Conservation (phyloP, 2,113 vertebrate species). For the Scomber colias region DNA sequence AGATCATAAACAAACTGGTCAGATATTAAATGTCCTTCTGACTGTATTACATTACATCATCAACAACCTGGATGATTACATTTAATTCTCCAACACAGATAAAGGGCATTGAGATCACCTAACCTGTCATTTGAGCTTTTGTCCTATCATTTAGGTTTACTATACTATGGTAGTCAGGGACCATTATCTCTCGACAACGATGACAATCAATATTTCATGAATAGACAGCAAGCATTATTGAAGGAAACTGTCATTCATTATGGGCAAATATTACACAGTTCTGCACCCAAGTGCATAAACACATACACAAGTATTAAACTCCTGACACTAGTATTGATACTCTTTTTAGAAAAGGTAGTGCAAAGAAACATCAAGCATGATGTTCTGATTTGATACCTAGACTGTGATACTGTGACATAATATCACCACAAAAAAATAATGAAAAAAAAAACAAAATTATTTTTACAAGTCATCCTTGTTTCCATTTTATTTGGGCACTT, state of each 20-base stretch:
- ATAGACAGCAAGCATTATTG: conserved; percentile 56
- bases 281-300: not conserved
- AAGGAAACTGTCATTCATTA: conserved; percentile 29
- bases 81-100: not conserved
- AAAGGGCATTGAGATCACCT: conserved; percentile 34
- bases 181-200: conserved; percentile 64
- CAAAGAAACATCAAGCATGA: conserved; percentile 44
- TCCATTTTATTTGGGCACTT: conserved; percentile 44
- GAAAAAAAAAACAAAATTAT: conserved; percentile 1
- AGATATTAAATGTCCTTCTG: not conserved
- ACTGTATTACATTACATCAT: not conserved
- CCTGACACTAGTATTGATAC: conserved; percentile 27
- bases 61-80: not conserved
- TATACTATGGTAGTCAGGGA: conserved; percentile 68
- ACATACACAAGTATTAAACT: conserved; percentile 29
- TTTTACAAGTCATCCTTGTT: conserved; percentile 41
- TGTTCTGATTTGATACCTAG: conserved; percentile 56
- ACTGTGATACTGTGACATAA: conserved; percentile 79
- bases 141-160: conserved; percentile 48
- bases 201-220: conserved; percentile 80
- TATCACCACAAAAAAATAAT: conserved; percentile 19
- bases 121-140: conserved; percentile 23
- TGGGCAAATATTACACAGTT: conserved; percentile 23
- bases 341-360: conserved; percentile 38
- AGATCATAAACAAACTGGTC: conserved; percentile 13